Percentiles rank a stretch among this genome's conserved stretches.
Evolutionary conservation across 1,140 invertebrate species (phyloP).

Genomic region (Trichonephila clavipes): DNA sequence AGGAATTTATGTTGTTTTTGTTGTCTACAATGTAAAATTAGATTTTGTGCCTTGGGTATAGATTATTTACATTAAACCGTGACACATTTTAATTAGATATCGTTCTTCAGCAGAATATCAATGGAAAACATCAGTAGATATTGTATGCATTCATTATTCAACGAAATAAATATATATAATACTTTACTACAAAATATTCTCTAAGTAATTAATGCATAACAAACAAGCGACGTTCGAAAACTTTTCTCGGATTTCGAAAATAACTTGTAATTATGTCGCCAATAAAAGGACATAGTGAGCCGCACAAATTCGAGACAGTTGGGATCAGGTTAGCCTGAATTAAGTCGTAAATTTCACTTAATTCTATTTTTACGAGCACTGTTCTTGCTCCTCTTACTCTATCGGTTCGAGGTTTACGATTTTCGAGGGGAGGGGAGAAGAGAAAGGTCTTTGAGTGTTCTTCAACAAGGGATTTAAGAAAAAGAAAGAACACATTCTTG

Average conservation of each 20-base stretch:
- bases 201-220: background rate
- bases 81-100: no score
- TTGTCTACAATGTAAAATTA: no score
- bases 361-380: background rate
- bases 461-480: background rate
- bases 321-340: background rate
- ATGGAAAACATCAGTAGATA: no score
- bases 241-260: background rate
- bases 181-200: no score
- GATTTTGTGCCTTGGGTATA: no score
- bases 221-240: background rate
- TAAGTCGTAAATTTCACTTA: slow-evolving; percentile 15
- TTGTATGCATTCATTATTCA: no score
- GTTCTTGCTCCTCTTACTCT: background rate
- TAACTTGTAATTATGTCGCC: background rate
- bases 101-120: no score
- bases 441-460: background rate
- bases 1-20: no score
- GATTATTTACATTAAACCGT: no score
- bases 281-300: background rate
- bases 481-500: background rate
- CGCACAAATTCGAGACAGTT: background rate
- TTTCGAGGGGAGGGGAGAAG: no score
- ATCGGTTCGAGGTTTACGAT: background rate
- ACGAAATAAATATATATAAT: no score